Evolutionary conservation across 2,113 vertebrate species (phyloP).

Genomic region (Falcunculus frontatus): DNA sequence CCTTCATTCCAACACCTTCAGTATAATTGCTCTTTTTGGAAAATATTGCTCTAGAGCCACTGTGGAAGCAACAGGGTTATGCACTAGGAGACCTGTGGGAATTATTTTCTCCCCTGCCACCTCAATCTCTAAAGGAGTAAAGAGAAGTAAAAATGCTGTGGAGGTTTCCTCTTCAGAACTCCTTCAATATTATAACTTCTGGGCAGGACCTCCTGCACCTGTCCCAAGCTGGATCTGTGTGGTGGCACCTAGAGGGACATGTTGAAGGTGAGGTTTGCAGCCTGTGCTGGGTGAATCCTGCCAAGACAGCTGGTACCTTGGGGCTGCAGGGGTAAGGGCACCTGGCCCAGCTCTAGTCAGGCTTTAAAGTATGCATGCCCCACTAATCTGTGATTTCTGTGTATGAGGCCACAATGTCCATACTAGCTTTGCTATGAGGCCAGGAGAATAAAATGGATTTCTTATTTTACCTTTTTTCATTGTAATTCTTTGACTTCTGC

Average conservation of each 20-base stretch:
- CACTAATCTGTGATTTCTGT: not conserved
- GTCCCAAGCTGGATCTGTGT: not conserved
- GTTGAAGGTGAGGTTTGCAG: not conserved
- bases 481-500: not conserved
- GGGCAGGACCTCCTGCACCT: not conserved
- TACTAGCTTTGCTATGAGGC: not conserved
- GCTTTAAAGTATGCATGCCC: not conserved
- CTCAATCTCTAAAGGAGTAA: not conserved
- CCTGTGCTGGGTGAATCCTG: rapidly evolving
- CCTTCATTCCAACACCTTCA: not conserved
- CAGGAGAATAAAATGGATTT: not conserved
- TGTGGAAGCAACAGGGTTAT: not conserved
- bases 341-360: not conserved
- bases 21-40: not conserved
- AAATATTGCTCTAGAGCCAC: not conserved
- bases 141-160: not conserved
- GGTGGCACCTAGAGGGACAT: rapidly evolving
- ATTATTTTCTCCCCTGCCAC: not conserved
- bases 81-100: not conserved
- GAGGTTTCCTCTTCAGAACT: not conserved
- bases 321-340: not conserved
- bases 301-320: not conserved
- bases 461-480: not conserved
- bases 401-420: not conserved
- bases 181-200: not conserved